Percentiles rank a stretch among this genome's conserved stretches.
Evolutionary conservation across 1,140 invertebrate species (phyloP).

Genomic region (Aradophagus sp.): DNA sequence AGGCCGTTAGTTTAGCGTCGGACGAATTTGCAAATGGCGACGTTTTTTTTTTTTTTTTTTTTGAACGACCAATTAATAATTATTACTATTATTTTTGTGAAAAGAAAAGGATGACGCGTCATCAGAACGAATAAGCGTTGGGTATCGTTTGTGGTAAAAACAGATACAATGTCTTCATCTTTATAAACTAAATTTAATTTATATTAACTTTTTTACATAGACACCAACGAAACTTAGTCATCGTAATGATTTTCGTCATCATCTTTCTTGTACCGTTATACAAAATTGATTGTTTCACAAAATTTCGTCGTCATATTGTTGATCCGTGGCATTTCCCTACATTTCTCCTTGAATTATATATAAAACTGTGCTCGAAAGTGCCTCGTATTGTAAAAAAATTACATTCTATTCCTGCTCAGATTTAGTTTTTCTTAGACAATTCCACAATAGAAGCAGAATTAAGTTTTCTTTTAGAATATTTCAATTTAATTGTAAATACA

Average conservation of each 20-base stretch:
- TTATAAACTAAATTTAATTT: conserved; percentile 34
- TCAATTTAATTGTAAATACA: too few species aligned
- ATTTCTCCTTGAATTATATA: conserved; percentile 32
- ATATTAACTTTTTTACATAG: conserved; percentile 40
- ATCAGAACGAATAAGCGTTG: background rate
- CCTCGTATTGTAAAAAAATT: conserved; percentile 1
- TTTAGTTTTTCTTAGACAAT: background rate
- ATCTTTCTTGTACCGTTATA: conserved; percentile 1
- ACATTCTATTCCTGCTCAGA: background rate
- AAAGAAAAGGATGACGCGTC: conserved; percentile 6
- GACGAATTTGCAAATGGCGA: conserved; percentile 1
- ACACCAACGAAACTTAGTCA: conserved; percentile 10
- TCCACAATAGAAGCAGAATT: too few species aligned
- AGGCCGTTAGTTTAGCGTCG: conserved; percentile 62
- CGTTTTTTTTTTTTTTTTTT: conserved; percentile 9
- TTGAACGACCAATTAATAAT: conserved; percentile 10
- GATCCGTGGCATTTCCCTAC: conserved; percentile 9
- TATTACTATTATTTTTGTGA: background rate
- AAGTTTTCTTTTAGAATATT: too few species aligned
- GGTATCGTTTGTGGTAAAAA: conserved; percentile 4
- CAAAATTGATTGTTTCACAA: conserved; percentile 8
- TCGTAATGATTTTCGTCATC: conserved; percentile 4
- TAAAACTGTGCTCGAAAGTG: conserved; percentile 29
- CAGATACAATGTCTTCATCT: conserved; percentile 22
- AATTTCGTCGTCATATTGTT: conserved; percentile 6